phyloP scores from a whole-genome alignment of 1,140 invertebrate genomes.

The Eupristina koningsbergeri region DNA sequence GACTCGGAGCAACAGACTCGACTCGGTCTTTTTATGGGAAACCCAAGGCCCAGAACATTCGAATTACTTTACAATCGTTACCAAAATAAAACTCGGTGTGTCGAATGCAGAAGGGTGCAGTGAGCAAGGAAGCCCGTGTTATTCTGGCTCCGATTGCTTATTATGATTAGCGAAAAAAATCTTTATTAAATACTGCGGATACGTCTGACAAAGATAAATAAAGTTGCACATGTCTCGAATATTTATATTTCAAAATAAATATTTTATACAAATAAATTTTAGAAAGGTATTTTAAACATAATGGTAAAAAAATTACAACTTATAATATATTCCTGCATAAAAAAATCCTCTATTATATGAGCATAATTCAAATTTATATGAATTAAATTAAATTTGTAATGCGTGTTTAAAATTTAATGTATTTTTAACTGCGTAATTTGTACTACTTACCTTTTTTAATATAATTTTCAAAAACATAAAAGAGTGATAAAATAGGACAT shows the following conservation, averaged over 20 bases:
- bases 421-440: neutral
- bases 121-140: too few species aligned
- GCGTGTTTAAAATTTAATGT: neutral
- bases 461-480: neutral
- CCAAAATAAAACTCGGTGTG: too few species aligned
- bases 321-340: neutral
- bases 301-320: neutral
- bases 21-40: too few species aligned
- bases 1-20: too few species aligned
- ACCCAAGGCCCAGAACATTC: too few species aligned
- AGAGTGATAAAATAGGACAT: slow-evolving; percentile 1
- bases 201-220: neutral
- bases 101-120: too few species aligned
- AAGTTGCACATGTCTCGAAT: neutral
- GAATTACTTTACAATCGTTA: too few species aligned
- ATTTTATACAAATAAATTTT: neutral
- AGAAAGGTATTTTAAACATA: too few species aligned
- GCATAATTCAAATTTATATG: neutral
- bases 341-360: neutral
- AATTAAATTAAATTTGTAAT: slow-evolving; percentile 1
- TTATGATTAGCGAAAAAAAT: neutral
- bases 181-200: neutral
- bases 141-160: too few species aligned
- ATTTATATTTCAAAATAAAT: neutral
- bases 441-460: slow-evolving; percentile 5